Base-by-base conservation (phyloP, 2,888 invertebrate species). In the Acrobasis repandana region DNA sequence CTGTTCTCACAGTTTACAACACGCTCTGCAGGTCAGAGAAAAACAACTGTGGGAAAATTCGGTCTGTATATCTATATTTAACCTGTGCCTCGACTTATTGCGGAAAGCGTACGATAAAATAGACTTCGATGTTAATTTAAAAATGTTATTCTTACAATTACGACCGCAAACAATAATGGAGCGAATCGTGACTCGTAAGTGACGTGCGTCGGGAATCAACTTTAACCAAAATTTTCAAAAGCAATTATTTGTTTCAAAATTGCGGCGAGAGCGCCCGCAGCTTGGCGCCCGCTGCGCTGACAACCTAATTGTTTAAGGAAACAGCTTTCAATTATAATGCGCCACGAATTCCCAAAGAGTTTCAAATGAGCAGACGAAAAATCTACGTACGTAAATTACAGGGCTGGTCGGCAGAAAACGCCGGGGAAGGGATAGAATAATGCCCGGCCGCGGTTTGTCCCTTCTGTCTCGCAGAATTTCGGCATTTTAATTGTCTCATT, bases 31-130 rank as follows among this genome's bases (percentile, higher is more conserved):
- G 68, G 66, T 70, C 68, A 72, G 72, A 79, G 74, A 80, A 85
- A 85, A 85, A 86, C 81, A 76, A 81, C 77, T 79, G 83, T 86
- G 86, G 82, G 85, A 86, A 82, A 74, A 70, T 75, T 70, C 67
- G 64, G 70, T 71, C 68, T 67, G 66, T 72, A 74, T 76, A 80
- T 76, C 75, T 75, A 77, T 76, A 38, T 20, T 54, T 16, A 74
- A 73, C 9, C 36, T 36, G 18, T 16, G 9, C 38, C 28, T 15
- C 56, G 16, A 9, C 16, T 34, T 15, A 52, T 60, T 60, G 46
- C 52, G 52, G 60, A 47, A 47, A 38, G 60, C 38, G 3, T 43
- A 16, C n/a, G 28, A 28, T 28, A 28, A 14, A 60, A 52, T 60
- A 46, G 10, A 52, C 43, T 52, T 38, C 38, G 18, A 58, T 20